Evolutionary conservation across 2,888 invertebrate genomes (phyloP), one percentile per base, ranked within the genome.

Genomic region (Napeogenes inachia): DNA sequence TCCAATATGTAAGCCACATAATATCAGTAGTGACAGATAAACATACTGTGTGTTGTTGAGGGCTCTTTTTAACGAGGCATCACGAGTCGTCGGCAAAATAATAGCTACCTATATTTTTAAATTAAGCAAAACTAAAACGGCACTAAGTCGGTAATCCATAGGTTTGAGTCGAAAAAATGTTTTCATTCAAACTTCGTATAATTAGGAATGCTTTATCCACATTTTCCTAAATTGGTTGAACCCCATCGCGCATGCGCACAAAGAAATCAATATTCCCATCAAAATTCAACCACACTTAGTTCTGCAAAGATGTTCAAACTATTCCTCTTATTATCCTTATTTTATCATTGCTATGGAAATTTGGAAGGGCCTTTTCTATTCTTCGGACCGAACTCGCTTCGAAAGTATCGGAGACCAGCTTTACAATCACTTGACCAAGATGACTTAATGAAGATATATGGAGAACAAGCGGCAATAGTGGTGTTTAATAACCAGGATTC

Each of bases 291-390:
- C 4, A n/a, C 33, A 3, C 45, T 12, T 35, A 32, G 33, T 50
- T 32, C 57, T 30, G 47, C 38, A 33, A 60, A 12, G 30, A 71
- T 71, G 71, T 65, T 64, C 33, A 53, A 55, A 53, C 64, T 61
- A 13, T 42, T 69, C 5, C 12, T 66, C 6, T 47, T 70, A 5
- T 45, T 71, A 5, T 61, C 70, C 4, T 30, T 66, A 53, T 64
- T 63, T 58, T 60, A 59, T 54, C 13, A 57, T 21, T 64, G 65
- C 57, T 55, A 77, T 54, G 91, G 85, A 5, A 91, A 91, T 69
- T 77, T 92, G 46, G 92, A 91, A 77, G 93, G 93, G 0, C 93
- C 93, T 0, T 93, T 92, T 73, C 70, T 93, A 4, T 91, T 93
- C 70, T 93, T 93, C 80, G 93, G 93, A 0, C 92, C 91, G 4